Percentiles rank a stretch among this genome's conserved stretches.
Conservation (phyloP, 2,797 vertebrate species). For the Tapera naevia region DNA sequence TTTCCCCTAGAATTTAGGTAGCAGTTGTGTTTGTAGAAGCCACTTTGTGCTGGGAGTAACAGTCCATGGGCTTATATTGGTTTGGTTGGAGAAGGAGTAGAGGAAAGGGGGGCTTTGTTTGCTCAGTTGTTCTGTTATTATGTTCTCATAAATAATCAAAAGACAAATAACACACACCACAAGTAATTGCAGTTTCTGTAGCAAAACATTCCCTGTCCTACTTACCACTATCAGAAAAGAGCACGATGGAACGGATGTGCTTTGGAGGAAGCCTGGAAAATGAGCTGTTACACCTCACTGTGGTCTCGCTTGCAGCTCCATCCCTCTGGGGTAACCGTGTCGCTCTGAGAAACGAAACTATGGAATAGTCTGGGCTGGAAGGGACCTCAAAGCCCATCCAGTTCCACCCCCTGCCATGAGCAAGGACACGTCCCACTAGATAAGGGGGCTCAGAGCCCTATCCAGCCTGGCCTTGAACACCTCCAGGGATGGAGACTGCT, state of each 20-base stretch:
- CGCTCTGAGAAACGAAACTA: not conserved
- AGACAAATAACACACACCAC: not conserved
- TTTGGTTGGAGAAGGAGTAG: not conserved
- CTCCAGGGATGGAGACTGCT: no score
- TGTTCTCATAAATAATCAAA: not conserved
- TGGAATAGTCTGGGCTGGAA: no score
- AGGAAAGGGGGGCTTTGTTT: not conserved
- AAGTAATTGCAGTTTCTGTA: not conserved
- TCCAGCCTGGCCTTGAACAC: no score
- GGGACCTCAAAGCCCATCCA: no score
- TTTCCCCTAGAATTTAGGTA: not conserved
- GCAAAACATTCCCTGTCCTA: not conserved
- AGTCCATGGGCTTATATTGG: fast-evolving
- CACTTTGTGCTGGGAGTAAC: not conserved
- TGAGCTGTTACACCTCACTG: not conserved
- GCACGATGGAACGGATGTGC: not conserved
- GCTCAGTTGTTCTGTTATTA: not conserved
- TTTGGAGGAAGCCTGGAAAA: not conserved
- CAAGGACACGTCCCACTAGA: no score
- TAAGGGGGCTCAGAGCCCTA: no score
- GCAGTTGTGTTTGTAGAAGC: not conserved
- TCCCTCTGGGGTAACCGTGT: not conserved
- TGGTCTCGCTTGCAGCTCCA: not conserved
- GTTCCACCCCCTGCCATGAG: no score
- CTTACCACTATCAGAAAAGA: not conserved